These are phyloP conservation scores for Coregonus ussuriensis DNA, from an alignment of 2,797 vertebrate genomes.

Conservation along the genomic window DNA sequence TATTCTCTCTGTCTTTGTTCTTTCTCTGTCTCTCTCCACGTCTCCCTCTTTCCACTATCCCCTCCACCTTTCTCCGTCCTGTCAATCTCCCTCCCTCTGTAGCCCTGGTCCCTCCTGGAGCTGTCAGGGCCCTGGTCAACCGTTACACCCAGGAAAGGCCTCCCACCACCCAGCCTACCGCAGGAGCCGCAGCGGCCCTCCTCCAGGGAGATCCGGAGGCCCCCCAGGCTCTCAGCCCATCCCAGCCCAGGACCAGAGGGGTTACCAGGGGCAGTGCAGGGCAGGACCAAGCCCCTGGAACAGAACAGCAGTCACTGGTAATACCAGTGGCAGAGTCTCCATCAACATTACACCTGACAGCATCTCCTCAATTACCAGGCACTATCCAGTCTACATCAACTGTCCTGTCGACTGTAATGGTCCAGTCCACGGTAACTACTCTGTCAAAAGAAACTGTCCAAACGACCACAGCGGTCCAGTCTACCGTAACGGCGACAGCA, in stretches of 20 bases:
- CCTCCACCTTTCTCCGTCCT: not conserved
- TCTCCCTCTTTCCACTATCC: not conserved
- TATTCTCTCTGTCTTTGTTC: not conserved
- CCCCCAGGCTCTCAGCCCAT: not conserved
- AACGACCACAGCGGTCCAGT: not conserved
- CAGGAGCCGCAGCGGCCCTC: not conserved
- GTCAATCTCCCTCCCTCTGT: not conserved
- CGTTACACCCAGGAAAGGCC: slow-evolving; percentile 16
- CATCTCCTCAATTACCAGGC: not conserved
- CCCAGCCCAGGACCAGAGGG: not conserved
- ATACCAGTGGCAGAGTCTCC: slow-evolving; percentile 11
- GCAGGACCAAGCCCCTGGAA: slow-evolving; percentile 22
- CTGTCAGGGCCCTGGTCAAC: not conserved
- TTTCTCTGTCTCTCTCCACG: not conserved
- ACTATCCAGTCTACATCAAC: not conserved
- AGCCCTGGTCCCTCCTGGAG: slow-evolving; percentile 22
- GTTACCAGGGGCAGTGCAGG: not conserved
- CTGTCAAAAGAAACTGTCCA: not conserved
- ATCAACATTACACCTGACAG: not conserved
- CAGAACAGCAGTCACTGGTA: slow-evolving; percentile 13
- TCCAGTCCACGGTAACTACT: not conserved
- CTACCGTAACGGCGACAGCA: slow-evolving; percentile 3
- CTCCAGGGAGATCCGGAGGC: slow-evolving; percentile 17
- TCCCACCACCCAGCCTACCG: slow-evolving; percentile 11
- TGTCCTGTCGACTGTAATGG: not conserved